Base-by-base conservation (phyloP, 1,140 invertebrate genomes). In the Drusus annulatus region DNA sequence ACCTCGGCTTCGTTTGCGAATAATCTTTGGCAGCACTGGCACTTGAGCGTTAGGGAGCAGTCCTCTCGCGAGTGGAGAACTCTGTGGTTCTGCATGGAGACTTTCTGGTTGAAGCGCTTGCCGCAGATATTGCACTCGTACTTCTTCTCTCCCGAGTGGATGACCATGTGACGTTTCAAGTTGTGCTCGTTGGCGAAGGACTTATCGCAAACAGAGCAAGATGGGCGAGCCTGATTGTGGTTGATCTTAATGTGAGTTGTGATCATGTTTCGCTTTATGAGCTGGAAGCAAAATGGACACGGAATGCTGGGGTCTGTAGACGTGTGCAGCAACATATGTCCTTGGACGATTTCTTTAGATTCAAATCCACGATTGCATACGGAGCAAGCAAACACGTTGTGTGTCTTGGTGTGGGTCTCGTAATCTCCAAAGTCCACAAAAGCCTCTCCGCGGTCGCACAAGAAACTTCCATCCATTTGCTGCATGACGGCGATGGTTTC, bases 261-360 rank as follows among this genome's bases (percentile, higher is more conserved):
- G 2, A 91, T 80, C 10, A 86, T 85, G 79, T 88, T 90, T 3
- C 89, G 82, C 81, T 86, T 87, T 1, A 90, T 85, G 52, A 88
- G 84, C 75, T 89, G 88, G 68, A 88, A 87, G 78, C 88, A 89
- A 81, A 89, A 91, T 86, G 93, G 84, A 87, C 89, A 87, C 63
- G 84, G 82, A 23, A 89, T 85, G 65, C 88, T 79, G 36, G 88
- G 10, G 62, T 88, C 84, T 75, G 81, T 84, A 69, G 85, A 84
- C 81, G 86, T 86, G 88, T 92, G 85, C 86, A 92, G 80, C 88
- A 93, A 92, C 83, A 92, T 91, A 82, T 95, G 93, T 0, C 94
- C 93, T 0, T 92, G 92, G 13, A 94, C 90, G 1, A 92, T 93
- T 83, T 93, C 92, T 79, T 92, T 87, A 69, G 94, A 93, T 80